Evolutionary conservation across 2,888 invertebrate species (phyloP).

Genomic region (Stratiomys singularior): DNA sequence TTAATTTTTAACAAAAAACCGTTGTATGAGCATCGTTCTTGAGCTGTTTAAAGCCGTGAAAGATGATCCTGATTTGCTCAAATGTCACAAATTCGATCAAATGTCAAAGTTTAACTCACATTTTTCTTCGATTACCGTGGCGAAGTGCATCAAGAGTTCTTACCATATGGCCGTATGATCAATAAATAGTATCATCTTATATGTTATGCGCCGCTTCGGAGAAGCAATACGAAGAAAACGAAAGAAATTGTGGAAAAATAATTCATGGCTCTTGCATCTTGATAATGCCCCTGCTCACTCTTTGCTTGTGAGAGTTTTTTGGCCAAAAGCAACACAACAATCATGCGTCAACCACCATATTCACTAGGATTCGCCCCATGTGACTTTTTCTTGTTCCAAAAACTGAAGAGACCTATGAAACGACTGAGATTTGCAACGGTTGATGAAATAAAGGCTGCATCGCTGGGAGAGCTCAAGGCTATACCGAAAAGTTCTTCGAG

Average conservation of each 20-base stretch:
- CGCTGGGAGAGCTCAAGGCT: background rate
- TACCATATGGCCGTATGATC: background rate
- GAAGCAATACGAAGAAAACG: slow-evolving; percentile 3
- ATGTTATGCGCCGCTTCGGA: background rate
- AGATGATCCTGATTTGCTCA: too few species aligned
- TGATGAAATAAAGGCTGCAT: background rate
- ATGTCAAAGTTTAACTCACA: slow-evolving; percentile 12
- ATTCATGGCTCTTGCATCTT: background rate
- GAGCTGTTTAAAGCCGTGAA: too few species aligned
- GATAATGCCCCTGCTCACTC: slow-evolving; percentile 16
- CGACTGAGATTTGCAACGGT: background rate
- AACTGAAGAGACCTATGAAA: slow-evolving; percentile 14
- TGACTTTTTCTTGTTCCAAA: slow-evolving; percentile 22
- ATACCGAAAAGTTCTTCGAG: background rate
- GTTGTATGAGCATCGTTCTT: too few species aligned
- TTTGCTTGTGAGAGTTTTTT: background rate
- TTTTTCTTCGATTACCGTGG: slow-evolving; percentile 11
- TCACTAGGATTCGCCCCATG: slow-evolving; percentile 8
- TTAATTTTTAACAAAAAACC: too few species aligned
- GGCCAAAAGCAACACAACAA: slow-evolving; percentile 14
- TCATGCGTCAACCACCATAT: background rate
- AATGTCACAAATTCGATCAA: background rate
- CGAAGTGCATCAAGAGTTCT: slow-evolving; percentile 18
- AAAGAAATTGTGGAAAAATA: background rate
- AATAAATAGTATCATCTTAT: slow-evolving; percentile 3